phyloP scores from a whole-genome alignment of 2,888 invertebrate species.

The Clunio marinus region DNA sequence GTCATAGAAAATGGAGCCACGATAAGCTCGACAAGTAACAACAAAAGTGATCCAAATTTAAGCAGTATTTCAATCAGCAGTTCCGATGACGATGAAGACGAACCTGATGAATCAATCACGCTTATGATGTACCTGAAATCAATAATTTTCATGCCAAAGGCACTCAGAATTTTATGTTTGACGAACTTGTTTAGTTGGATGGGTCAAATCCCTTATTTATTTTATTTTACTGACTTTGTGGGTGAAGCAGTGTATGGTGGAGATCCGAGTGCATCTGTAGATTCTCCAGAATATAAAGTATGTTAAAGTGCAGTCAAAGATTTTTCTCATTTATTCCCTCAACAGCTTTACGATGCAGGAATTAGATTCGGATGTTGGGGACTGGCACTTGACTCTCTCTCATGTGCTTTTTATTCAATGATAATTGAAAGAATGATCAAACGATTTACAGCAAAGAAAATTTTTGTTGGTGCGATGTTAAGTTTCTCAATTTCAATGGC shows the following conservation, averaged over 20 bases:
- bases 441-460: slow-evolving; percentile 46
- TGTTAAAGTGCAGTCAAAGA: too few relatives aligned
- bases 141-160: slow-evolving; percentile 58
- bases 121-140: slow-evolving; percentile 53
- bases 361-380: slow-evolving; percentile 52
- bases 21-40: slow-evolving; percentile 16
- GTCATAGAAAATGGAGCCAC: too few relatives aligned
- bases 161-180: slow-evolving; percentile 56
- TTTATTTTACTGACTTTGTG: slow-evolving; percentile 65
- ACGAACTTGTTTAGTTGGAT: slow-evolving; percentile 65
- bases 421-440: slow-evolving; percentile 49
- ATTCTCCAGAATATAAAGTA: slow-evolving; percentile 42
- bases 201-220: slow-evolving; percentile 62
- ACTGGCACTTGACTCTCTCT: slow-evolving; percentile 51
- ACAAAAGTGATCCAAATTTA: not conserved
- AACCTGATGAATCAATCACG: not conserved
- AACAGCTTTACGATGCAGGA: slow-evolving; percentile 48
- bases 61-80: slow-evolving; percentile 25
- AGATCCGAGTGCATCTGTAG: slow-evolving; percentile 48
- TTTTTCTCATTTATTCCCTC: slow-evolving; percentile 14
- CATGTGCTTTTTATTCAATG: slow-evolving; percentile 51
- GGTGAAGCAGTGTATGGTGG: slow-evolving; percentile 60
- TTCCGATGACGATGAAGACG: slow-evolving; percentile 18
- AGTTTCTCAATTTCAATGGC: slow-evolving; percentile 51
- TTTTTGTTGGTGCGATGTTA: slow-evolving; percentile 50